Evolutionary conservation across 1,140 invertebrate genomes (phyloP), one percentile per base, ranked within the genome.

Genomic region (Drosophila melanica): DNA sequence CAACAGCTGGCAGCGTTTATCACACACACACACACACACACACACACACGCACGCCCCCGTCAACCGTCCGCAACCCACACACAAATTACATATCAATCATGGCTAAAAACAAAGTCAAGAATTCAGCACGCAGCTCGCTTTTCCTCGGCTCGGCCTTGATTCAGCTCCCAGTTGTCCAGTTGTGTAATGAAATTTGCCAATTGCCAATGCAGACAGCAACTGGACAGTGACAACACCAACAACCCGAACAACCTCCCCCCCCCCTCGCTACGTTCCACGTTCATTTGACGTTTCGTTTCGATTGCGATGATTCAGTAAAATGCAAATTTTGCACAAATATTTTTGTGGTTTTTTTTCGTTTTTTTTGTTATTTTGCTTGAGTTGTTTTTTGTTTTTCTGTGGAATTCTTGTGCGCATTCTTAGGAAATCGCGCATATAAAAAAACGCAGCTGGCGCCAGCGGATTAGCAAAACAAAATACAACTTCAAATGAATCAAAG

Each of bases 391-490:
- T 64, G 53, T 58, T 58, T 51, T 67, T 60, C 39, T 66, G 55
- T 68, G 60, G 75, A 86, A 86, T 87, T 87, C 81, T 81, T 69
- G 58, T 67, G 78, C 82, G 44, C 69, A 79, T 86, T 87, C 82
- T 81, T 81, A 67, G 82, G 75, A 87, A 87, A 86, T 80, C 75
- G 72, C 81, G 27, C 41, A 58, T 35, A 55, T 45, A 54, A 70
- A 54, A 70, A 55, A 84, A 66, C 69, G 62, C 70, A 73, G 50
- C 70, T 73, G 70, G 70, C 70, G 70, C 70, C 70, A 73, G 11
- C 23, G 3, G 47, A 55, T 45, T 57, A 60, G 48, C 50, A 27
- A 47, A n/a, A 64, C 45, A 66, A 68, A 67, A 74, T 74, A 76
- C 58, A 53, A 27, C 50, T 64, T 20, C 35, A 51, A 58, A 16